These are phyloP conservation scores for Lepus oiostolus DNA, from an alignment of 2,797 vertebrate genomes.

Conservation along the genomic window DNA sequence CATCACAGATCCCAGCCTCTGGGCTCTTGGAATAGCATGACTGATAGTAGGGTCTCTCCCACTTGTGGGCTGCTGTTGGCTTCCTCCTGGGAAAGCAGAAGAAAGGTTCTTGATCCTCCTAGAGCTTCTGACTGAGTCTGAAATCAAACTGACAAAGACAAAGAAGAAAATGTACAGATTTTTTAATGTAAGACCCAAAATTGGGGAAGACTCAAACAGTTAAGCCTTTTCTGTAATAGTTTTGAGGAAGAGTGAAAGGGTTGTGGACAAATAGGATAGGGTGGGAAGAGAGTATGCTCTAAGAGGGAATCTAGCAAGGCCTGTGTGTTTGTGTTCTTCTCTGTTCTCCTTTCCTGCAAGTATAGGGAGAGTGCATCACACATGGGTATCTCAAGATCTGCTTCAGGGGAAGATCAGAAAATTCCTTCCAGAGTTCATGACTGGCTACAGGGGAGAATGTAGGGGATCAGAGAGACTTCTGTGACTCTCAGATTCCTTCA, in stretches of 20 bases:
- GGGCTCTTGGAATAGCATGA: background rate
- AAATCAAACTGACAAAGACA: background rate
- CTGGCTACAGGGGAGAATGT: background rate
- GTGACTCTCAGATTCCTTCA: too few relatives aligned
- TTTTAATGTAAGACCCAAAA: background rate
- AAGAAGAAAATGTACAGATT: too few relatives aligned
- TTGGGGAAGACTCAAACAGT: background rate
- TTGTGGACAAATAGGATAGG: background rate
- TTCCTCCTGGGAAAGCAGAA: background rate
- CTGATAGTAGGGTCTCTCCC: background rate
- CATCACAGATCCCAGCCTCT: background rate
- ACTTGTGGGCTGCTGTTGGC: background rate
- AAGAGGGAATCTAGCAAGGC: background rate
- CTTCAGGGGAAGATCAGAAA: background rate
- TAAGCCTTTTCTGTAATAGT: background rate
- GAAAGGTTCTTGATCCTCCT: background rate
- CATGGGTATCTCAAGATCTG: background rate
- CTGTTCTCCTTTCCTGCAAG: background rate
- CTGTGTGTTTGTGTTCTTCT: background rate
- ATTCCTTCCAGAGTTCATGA: too few relatives aligned
- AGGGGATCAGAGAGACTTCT: background rate
- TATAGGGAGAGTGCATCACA: background rate
- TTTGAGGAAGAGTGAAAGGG: background rate
- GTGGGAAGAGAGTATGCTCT: background rate
- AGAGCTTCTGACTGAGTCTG: background rate